Conservation (phyloP, 2,888 invertebrate genomes). For the Gibbula magus region DNA sequence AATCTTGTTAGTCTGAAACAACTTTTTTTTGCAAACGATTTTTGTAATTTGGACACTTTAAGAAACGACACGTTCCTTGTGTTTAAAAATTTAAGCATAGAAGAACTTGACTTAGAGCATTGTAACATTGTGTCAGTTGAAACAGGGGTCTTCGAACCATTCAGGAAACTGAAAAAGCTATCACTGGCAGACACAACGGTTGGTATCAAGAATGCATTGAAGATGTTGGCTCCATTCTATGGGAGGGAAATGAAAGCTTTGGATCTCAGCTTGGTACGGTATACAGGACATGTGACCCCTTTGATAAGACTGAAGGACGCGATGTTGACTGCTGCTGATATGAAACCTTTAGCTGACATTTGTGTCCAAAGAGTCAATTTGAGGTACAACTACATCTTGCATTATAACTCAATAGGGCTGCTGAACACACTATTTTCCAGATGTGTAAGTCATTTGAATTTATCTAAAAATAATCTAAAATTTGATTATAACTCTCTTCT, state of each 20-base stretch:
- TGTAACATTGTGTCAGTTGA: background rate
- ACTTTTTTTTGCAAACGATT: background rate
- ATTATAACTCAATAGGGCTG: no score
- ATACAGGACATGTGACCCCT: background rate
- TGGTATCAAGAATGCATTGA: background rate
- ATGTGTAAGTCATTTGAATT: no score
- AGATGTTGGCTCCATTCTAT: background rate
- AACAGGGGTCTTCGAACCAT: background rate
- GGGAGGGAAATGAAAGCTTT: background rate
- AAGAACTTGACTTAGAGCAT: background rate
- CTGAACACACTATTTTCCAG: no score
- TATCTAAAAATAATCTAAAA: no score
- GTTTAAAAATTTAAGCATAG: background rate
- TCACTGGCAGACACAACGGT: background rate
- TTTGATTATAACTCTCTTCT: no score
- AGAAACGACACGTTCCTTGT: background rate
- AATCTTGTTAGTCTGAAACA: background rate
- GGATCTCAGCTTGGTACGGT: background rate
- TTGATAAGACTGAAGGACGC: background rate
- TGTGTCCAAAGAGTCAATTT: background rate
- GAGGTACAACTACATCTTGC: no score
- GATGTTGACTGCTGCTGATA: background rate
- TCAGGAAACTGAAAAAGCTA: background rate
- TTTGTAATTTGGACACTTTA: background rate
- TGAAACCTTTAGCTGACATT: background rate